Base-by-base conservation (phyloP, 2,113 vertebrate genomes). In the Nerophis lumbriciformis region DNA sequence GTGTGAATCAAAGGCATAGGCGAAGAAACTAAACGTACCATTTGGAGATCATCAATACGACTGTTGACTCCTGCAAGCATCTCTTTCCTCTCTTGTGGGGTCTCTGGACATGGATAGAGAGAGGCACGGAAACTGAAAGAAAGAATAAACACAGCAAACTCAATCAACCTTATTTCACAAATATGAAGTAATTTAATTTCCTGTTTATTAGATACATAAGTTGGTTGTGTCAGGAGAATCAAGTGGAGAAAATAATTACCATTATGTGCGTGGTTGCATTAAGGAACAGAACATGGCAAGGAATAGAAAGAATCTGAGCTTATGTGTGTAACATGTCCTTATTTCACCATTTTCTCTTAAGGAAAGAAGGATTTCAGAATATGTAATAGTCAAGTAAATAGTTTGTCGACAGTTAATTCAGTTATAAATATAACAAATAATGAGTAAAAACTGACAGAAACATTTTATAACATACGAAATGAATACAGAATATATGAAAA, bases 31-130 rank as follows among this genome's bases (percentile, higher is more conserved):
- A 15, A 58, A 53, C 65, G 49, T 91, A 98, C 97, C 95, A 97
- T 98, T 79, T 98, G 95, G 59, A 99, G 93, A 83, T 99, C 97
- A 14, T 99, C 97, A 9, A 99, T 98, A 63, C 96, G 94, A 66
- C 94, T 98, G 68, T 95, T 98, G 68, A 98, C 95, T 61, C 95
- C 96, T 21, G 94, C 92, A 72, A 95, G 92, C 96, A 98, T 99
- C 88, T 99, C 97, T 71, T 96, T 98, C 75, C 96, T 85, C 73
- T 99, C 97, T 83, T 94, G 94, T 0, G 96, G 94, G 0, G 95
- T 98, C 83, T 99, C 97, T 58, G 96, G 97, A 69, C 97, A 99
- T 0, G 96, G 96, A 71, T 99, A 99, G 4, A 99, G 92, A 9
- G 97, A 96, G 36, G 95, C 97, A 13, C 96, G 93, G 81, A 99